phyloP scores from a whole-genome alignment of 2,113 vertebrate species.

The Malurus alboscapulatus region DNA sequence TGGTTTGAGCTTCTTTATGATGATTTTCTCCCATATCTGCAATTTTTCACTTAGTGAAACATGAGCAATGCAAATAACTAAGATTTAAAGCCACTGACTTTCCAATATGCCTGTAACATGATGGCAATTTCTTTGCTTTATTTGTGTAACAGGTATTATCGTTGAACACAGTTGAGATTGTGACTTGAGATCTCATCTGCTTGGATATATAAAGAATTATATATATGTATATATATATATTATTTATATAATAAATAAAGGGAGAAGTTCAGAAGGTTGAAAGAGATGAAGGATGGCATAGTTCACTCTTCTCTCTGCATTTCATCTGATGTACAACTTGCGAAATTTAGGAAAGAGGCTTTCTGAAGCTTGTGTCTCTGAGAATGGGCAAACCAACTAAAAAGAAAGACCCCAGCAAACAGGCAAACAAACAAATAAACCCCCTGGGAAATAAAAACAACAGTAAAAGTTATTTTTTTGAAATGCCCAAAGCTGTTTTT shows the following conservation, averaged over 20 bases:
- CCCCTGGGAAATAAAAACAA: neutral
- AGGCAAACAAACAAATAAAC: neutral
- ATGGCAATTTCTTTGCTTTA: neutral
- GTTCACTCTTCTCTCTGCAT: neutral
- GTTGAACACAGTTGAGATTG: neutral
- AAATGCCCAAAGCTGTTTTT: neutral
- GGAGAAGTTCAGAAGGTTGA: neutral
- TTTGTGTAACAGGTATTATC: neutral
- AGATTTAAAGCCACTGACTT: neutral
- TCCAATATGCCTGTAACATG: neutral
- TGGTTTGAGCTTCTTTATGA: neutral
- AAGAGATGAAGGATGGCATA: neutral
- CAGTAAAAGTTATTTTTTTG: neutral
- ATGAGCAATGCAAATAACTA: fast-evolving
- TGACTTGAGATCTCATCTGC: neutral
- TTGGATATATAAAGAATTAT: neutral
- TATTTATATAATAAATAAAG: neutral
- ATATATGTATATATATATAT: too few relatives aligned
- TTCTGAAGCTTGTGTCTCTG: neutral
- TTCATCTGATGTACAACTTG: neutral
- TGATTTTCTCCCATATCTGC: neutral
- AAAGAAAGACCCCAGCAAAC: fast-evolving
- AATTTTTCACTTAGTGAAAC: neutral
- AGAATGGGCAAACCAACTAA: neutral
- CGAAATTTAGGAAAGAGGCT: neutral